A percentile compares a stretch with the other conserved stretches of the same genome.
These are phyloP conservation scores for Coluber constrictor DNA, from an alignment of 2,797 vertebrate genomes.

Conservation along the genomic window DNA sequence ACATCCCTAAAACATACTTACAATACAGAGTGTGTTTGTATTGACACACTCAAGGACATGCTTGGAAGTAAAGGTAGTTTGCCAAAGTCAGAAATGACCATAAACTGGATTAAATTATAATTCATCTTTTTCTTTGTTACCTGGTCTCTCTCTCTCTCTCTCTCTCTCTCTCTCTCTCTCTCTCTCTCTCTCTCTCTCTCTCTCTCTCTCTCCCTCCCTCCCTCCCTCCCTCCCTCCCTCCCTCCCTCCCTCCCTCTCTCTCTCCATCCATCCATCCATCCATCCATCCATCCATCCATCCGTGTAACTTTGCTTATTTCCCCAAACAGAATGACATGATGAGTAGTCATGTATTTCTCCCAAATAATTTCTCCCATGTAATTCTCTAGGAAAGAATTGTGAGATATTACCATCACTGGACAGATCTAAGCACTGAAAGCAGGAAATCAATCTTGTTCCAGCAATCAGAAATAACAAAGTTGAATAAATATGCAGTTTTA, in stretches of 20 bases:
- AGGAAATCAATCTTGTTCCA: neutral
- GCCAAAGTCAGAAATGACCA: neutral
- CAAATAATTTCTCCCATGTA: neutral
- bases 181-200: too few species aligned
- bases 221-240: too few species aligned
- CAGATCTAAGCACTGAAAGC: neutral
- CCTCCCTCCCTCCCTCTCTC: too few species aligned
- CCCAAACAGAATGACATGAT: neutral
- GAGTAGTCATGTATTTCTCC: neutral
- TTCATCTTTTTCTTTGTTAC: neutral
- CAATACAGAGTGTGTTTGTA: neutral
- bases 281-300: too few species aligned
- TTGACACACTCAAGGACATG: neutral
- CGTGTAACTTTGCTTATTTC: neutral
- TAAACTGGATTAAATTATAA: neutral
- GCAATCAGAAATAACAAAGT: neutral
- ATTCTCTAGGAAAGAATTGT: neutral
- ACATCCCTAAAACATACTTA: neutral
- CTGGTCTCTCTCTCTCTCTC: neutral
- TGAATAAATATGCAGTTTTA: neutral
- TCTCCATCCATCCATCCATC: too few species aligned
- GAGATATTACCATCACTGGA: neutral
- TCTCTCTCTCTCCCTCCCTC: too few species aligned
- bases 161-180: too few species aligned
- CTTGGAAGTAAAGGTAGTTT: neutral